phyloP scores from a whole-genome alignment of 1,140 invertebrate species.

The Zaprionus kolodkinae region DNA sequence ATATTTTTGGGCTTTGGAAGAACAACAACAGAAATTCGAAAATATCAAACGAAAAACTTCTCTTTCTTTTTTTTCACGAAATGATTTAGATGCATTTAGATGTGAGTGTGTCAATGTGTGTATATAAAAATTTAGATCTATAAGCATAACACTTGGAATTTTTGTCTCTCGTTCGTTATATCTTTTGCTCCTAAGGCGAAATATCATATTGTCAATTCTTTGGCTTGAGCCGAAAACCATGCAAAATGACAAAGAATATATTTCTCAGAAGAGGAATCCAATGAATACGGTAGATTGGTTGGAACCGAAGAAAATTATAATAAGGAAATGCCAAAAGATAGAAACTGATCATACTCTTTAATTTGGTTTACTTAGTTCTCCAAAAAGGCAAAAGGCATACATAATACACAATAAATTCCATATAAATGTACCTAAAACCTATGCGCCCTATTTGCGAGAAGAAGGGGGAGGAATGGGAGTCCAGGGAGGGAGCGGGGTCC shows the following conservation, averaged over 20 bases:
- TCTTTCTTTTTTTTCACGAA: slow-evolving; percentile 2
- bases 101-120: slow-evolving; percentile 32
- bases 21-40: slow-evolving; percentile 68
- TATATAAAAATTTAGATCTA: slow-evolving; percentile 83
- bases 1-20: slow-evolving; percentile 50
- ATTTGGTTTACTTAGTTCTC: slow-evolving; percentile 42
- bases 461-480: neutral
- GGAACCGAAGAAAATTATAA: slow-evolving; percentile 5
- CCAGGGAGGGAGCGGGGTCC: slow-evolving; percentile 9
- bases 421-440: slow-evolving; percentile 42
- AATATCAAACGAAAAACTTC: slow-evolving; percentile 48
- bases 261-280: slow-evolving; percentile 64
- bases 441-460: slow-evolving; percentile 22
- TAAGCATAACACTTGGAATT: slow-evolving; percentile 83
- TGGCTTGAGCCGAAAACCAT: slow-evolving; percentile 84
- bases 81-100: slow-evolving; percentile 28
- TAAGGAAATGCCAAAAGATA: slow-evolving; percentile 8
- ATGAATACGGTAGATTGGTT: neutral
- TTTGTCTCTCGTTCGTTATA: slow-evolving; percentile 72
- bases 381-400: slow-evolving; percentile 73
- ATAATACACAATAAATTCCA: slow-evolving; percentile 69
- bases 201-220: slow-evolving; percentile 84
- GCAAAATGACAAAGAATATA: slow-evolving; percentile 83
- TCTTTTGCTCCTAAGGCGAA: slow-evolving; percentile 82
- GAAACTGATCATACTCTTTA: neutral